Conservation (phyloP, 2,113 vertebrate genomes). For the Tragelaphus buxtoni region DNA sequence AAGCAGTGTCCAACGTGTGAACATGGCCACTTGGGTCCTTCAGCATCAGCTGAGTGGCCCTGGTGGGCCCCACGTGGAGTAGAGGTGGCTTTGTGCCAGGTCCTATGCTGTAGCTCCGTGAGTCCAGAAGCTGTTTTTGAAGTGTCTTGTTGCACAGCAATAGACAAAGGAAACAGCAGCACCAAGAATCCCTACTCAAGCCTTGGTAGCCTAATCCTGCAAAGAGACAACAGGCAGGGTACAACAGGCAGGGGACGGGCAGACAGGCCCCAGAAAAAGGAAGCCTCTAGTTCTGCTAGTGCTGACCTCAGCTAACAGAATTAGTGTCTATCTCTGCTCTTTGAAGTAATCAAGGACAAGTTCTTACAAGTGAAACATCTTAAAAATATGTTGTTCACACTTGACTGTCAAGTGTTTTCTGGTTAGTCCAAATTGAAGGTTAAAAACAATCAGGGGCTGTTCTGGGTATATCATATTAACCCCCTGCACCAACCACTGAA, state of each 20-base stretch:
- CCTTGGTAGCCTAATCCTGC: fast-evolving
- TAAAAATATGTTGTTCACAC: background rate
- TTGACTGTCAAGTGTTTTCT: background rate
- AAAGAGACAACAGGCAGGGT: fast-evolving
- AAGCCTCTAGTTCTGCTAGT: background rate
- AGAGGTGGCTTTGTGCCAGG: too few species aligned
- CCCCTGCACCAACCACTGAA: background rate
- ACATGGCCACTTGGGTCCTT: background rate
- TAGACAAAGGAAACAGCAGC: background rate
- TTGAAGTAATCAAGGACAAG: background rate
- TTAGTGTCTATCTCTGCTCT: background rate
- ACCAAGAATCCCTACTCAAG: background rate
- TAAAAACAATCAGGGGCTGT: background rate
- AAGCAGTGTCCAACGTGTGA: background rate
- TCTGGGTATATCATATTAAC: background rate
- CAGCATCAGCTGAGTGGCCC: background rate
- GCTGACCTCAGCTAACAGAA: background rate
- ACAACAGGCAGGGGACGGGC: background rate
- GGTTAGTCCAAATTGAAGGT: background rate
- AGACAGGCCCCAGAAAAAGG: fast-evolving
- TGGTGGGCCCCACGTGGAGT: fast-evolving
- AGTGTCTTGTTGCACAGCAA: background rate
- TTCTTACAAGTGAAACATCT: background rate
- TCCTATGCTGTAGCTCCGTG: fast-evolving
- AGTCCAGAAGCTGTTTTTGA: background rate